phyloP scores from a whole-genome alignment of 2,888 invertebrate genomes.

The Eudemis profundana region DNA sequence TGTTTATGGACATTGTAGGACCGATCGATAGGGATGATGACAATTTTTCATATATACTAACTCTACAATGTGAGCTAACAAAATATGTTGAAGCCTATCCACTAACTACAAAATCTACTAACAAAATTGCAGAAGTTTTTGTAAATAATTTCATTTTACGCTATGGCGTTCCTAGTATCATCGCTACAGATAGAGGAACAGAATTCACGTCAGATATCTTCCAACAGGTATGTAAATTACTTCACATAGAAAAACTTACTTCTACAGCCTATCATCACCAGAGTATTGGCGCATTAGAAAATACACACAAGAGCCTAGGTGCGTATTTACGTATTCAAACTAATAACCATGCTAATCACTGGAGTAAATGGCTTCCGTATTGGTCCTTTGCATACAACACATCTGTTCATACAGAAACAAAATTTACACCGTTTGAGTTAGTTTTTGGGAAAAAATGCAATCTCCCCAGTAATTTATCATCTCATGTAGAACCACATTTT shows the following conservation, averaged over 20 bases:
- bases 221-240: conserved; percentile 1
- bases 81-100: conserved; percentile 7
- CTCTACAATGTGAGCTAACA: neutral
- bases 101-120: neutral
- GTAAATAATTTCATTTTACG: neutral
- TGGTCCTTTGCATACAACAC: too few species aligned
- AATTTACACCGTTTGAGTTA: too few species aligned
- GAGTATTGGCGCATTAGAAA: too few species aligned
- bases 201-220: neutral
- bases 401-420: too few species aligned
- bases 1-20: conserved; percentile 7
- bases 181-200: neutral
- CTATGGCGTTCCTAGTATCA: conserved; percentile 2
- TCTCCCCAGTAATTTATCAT: neutral
- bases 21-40: neutral
- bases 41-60: neutral
- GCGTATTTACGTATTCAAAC: neutral
- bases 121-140: neutral
- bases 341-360: too few species aligned
- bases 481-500: too few species aligned
- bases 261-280: neutral
- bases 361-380: too few species aligned
- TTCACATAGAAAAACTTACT: neutral
- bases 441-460: neutral
- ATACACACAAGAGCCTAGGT: too few species aligned